Evolutionary conservation across 2,113 vertebrate species (phyloP).

Genomic region (Cygnus atratus): DNA sequence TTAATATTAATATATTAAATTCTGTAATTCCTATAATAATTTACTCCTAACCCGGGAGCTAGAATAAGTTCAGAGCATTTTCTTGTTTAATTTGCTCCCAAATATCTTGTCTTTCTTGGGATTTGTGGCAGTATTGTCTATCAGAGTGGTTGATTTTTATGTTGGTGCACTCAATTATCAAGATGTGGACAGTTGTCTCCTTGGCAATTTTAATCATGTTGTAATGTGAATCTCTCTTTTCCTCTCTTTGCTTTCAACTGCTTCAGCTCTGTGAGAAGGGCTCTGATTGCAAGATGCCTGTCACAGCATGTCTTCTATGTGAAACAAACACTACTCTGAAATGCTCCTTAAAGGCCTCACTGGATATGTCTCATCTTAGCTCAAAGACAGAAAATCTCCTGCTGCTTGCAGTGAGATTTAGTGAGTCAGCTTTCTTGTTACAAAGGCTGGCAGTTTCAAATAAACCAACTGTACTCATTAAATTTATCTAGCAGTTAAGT

Average conservation of each 20-base stretch:
- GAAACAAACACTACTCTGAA: background rate
- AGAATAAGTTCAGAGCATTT: background rate
- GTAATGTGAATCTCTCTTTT: background rate
- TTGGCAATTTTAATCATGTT: background rate
- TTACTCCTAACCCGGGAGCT: background rate
- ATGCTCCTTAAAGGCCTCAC: background rate
- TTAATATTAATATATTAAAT: background rate
- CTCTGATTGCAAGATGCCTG: background rate
- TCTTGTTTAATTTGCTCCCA: background rate
- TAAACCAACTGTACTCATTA: background rate
- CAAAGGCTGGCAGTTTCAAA: background rate
- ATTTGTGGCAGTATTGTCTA: background rate
- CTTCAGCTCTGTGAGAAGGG: background rate
- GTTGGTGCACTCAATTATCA: background rate
- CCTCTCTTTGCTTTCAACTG: background rate
- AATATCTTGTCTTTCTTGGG: background rate
- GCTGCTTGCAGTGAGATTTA: background rate
- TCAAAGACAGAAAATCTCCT: background rate
- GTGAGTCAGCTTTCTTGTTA: background rate
- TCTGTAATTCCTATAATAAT: background rate
- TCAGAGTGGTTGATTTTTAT: background rate
- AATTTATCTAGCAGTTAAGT: background rate
- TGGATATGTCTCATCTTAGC: rapidly evolving
- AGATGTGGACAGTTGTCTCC: background rate
- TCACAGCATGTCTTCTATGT: background rate